Conservation (phyloP, 2,888 invertebrate genomes). For the Eudemis profundana region DNA sequence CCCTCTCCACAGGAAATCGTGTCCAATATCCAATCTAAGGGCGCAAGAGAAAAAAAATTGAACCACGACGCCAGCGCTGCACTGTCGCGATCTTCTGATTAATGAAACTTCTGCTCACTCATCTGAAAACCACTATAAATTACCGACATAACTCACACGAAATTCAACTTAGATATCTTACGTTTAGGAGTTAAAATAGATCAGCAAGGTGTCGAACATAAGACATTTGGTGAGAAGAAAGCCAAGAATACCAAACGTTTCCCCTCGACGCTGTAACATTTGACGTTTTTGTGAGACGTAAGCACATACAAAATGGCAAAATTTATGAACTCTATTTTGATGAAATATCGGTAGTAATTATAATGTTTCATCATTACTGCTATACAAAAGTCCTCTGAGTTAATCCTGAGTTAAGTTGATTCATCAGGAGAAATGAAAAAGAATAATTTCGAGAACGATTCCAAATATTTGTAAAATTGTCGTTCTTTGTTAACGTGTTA, state of each 20-base stretch:
- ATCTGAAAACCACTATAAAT: conserved; percentile 67
- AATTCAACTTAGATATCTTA: conserved; percentile 33
- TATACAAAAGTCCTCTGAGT: too few species aligned
- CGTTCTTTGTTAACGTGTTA: too few species aligned
- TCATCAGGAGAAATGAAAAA: background rate
- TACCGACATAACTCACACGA: conserved; percentile 35
- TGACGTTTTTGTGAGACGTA: conserved; percentile 82
- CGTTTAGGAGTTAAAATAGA: conserved; percentile 43
- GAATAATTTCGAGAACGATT: too few species aligned
- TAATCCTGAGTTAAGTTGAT: too few species aligned
- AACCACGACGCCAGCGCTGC: conserved; percentile 79
- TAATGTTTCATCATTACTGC: background rate
- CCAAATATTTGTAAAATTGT: too few species aligned
- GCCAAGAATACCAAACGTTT: conserved; percentile 81
- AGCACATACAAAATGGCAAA: conserved; percentile 78
- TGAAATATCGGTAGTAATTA: conserved; percentile 15
- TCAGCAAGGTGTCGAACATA: conserved; percentile 44
- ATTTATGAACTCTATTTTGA: conserved; percentile 70
- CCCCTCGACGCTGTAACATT: conserved; percentile 83
- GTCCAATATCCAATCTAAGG: conserved; percentile 83
- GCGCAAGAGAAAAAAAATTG: conserved; percentile 82
- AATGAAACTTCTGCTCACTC: conserved; percentile 80
- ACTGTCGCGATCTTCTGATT: conserved; percentile 84
- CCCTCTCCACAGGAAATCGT: conserved; percentile 79
- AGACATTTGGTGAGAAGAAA: conserved; percentile 44